Percentiles rank a stretch among this genome's conserved stretches.
phyloP scores from a whole-genome alignment of 1,140 invertebrate genomes.

The Pogonus chalceus region DNA sequence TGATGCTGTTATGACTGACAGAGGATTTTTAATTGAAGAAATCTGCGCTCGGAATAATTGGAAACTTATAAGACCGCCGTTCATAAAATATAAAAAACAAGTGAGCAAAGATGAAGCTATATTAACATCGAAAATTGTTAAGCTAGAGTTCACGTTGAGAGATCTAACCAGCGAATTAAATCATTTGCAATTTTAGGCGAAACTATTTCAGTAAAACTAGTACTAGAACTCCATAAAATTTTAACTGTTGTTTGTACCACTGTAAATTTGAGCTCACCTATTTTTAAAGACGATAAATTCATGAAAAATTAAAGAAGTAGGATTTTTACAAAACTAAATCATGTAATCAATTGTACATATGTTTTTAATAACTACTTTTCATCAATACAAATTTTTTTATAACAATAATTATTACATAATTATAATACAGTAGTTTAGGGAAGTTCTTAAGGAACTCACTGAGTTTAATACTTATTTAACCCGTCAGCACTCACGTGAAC shows the following conservation, averaged over 20 bases:
- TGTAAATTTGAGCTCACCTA: conserved; percentile 20
- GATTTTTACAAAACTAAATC: conserved; percentile 1
- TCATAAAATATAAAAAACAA: no score
- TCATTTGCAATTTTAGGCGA: no score
- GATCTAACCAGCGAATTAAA: no score
- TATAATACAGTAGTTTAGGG: no score
- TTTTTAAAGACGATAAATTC: conserved; percentile 21
- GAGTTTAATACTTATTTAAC: no score
- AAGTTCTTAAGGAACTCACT: no score
- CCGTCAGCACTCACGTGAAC: no score
- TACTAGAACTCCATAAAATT: conserved; percentile 20
- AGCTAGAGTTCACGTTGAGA: no score
- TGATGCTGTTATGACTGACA: conserved; percentile 27
- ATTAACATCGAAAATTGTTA: conserved; percentile 20
- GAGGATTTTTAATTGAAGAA: no score
- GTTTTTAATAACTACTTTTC: neutral
- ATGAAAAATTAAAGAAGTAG: conserved; percentile 11
- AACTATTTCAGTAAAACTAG: no score
- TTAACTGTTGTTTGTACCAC: conserved; percentile 22
- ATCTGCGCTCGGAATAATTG: conserved; percentile 1
- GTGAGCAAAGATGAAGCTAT: conserved; percentile 18
- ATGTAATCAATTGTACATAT: neutral
- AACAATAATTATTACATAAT: no score
- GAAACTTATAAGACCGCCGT: conserved; percentile 11
- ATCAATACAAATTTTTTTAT: no score